phyloP scores from a whole-genome alignment of 2,113 vertebrate genomes.

The Hippolais icterina region DNA sequence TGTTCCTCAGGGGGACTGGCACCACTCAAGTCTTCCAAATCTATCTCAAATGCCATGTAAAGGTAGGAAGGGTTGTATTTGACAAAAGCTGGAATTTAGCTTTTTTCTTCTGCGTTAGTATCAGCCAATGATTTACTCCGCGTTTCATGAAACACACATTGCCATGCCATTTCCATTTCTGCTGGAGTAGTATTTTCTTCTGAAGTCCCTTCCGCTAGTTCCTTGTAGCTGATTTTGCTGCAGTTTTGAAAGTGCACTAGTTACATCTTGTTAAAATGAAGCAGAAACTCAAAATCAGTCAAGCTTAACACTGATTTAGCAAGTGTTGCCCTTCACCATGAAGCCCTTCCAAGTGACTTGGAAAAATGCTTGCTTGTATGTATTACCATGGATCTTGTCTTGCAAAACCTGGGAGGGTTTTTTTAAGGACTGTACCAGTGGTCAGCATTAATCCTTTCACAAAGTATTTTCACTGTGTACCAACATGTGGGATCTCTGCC shows the following conservation, averaged over 20 bases:
- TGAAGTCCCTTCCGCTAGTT: background rate
- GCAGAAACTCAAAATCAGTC: background rate
- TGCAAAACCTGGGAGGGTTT: background rate
- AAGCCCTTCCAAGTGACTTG: background rate
- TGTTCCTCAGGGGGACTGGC: rapidly evolving
- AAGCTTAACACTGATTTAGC: background rate
- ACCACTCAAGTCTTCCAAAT: background rate
- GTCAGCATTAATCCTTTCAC: background rate
- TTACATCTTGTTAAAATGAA: background rate
- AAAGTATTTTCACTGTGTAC: background rate
- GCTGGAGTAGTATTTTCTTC: background rate
- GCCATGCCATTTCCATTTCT: background rate
- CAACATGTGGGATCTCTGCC: background rate
- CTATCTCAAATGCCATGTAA: background rate
- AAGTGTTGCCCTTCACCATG: background rate
- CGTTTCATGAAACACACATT: background rate
- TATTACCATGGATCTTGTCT: background rate
- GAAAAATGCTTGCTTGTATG: background rate
- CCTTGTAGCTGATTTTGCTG: background rate
- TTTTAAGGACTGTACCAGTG: background rate
- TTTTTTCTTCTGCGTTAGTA: background rate
- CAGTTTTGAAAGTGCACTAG: background rate
- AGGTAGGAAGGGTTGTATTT: background rate
- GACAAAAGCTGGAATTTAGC: background rate
- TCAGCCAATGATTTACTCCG: background rate